These are phyloP conservation scores for Therioaphis trifolii DNA, from an alignment of 2,888 invertebrate genomes.

Conservation along the genomic window DNA sequence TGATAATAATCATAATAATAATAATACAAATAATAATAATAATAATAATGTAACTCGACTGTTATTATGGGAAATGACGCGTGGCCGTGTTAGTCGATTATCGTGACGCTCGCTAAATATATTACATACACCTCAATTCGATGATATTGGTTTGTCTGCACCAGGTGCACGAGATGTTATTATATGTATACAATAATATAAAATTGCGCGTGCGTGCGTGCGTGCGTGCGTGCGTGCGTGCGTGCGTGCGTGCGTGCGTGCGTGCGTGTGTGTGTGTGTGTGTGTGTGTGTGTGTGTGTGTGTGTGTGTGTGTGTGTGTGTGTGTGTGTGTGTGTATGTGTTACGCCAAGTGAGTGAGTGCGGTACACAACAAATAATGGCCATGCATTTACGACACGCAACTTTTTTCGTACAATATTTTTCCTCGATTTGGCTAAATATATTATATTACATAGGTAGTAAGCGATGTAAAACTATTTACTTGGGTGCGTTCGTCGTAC, in stretches of 20 bases:
- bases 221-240: too few species aligned
- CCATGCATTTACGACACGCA: neutral
- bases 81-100: neutral
- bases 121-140: neutral
- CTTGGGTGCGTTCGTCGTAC: neutral
- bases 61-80: neutral
- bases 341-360: neutral
- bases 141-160: constrained; percentile 38
- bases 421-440: neutral
- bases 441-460: neutral
- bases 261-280: too few species aligned
- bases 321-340: neutral
- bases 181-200: too few species aligned
- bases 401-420: neutral
- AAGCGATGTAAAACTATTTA: neutral
- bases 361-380: too few species aligned
- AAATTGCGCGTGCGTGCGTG: too few species aligned
- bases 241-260: too few species aligned
- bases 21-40: too few species aligned
- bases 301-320: too few species aligned
- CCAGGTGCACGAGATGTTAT: constrained; percentile 10
- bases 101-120: too few species aligned
- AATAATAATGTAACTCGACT: too few species aligned
- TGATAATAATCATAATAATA: neutral
- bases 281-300: too few species aligned